Evolutionary conservation across 2,888 invertebrate species (phyloP), one percentile per base, ranked within the genome.

Genomic region (Amaurobius ferox): DNA sequence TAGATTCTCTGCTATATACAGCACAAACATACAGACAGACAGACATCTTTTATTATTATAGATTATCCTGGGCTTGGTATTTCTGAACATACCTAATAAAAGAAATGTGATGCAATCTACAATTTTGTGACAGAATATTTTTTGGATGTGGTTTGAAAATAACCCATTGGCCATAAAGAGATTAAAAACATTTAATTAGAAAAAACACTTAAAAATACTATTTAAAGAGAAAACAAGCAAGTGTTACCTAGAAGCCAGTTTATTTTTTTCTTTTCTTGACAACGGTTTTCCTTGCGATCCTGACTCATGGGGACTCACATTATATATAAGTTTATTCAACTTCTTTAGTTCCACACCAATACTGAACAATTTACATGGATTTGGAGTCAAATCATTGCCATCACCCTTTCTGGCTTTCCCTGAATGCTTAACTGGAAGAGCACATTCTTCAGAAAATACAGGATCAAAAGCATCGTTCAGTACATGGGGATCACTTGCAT

Each of bases 201-300:
- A n/a, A n/a, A n/a, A n/a, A n/a, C n/a, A n/a, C n/a, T n/a, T n/a
- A n/a, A n/a, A n/a, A n/a, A n/a, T n/a, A n/a, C n/a, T n/a, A n/a
- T n/a, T n/a, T n/a, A n/a, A n/a, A n/a, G n/a, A n/a, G n/a, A n/a
- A n/a, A n/a, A n/a, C n/a, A n/a, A n/a, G n/a, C n/a, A n/a, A n/a
- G n/a, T n/a, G 5, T 88, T 90, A 93, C 93, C 93, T 94, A 0
- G 98, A 98, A 9, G 99, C 98, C 78, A 98, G 93, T 92, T 98
- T 98, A 91, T 99, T 99, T 91, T 99, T 98, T 92, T 99, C 98
- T 92, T 98, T 98, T 78, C 98, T 94, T n/a, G 97, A 96, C 91
- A 96, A 96, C 7, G 97, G 96, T 89, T 97, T 93, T 39, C 95
- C 94, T 90, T 95, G 96, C 91, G 96, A 96, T 61, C 97, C 97